Conservation (phyloP, 2,113 vertebrate genomes). For the Thinocorus orbignyianus region DNA sequence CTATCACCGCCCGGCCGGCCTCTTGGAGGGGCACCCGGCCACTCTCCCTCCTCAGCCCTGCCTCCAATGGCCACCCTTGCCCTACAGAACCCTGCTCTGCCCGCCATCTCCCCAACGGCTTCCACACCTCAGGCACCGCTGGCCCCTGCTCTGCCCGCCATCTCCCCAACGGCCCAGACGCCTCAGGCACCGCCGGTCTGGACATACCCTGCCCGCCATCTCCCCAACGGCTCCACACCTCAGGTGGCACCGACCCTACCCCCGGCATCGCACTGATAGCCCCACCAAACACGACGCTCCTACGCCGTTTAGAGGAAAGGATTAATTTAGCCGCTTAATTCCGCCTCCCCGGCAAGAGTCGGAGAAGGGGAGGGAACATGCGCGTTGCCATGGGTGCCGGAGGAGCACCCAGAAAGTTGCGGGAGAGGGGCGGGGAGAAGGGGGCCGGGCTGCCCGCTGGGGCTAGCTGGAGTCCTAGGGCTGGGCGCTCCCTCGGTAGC, state of each 20-base stretch:
- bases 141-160: background rate
- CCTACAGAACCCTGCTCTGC: too few species aligned
- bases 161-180: background rate
- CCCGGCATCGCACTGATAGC: background rate
- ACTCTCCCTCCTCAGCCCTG: background rate
- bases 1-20: rapidly evolving
- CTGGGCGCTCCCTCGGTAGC: background rate
- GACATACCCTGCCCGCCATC: background rate
- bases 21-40: too few species aligned
- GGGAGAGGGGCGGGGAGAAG: background rate
- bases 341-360: background rate
- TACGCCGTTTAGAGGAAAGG: background rate
- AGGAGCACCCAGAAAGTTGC: slow-evolving; percentile 69
- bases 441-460: background rate
- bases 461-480: background rate
- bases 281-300: background rate
- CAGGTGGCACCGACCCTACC: too few species aligned
- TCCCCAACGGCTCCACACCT: background rate
- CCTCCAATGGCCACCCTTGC: background rate
- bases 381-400: slow-evolving; percentile 39
- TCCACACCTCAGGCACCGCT: too few species aligned
- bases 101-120: background rate
- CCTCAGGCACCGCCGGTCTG: too few species aligned
- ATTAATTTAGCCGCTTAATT: background rate
- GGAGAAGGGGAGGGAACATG: slow-evolving; percentile 26